Base-by-base conservation (phyloP, 2,888 invertebrate species). In the Parascotia fuliginaria region DNA sequence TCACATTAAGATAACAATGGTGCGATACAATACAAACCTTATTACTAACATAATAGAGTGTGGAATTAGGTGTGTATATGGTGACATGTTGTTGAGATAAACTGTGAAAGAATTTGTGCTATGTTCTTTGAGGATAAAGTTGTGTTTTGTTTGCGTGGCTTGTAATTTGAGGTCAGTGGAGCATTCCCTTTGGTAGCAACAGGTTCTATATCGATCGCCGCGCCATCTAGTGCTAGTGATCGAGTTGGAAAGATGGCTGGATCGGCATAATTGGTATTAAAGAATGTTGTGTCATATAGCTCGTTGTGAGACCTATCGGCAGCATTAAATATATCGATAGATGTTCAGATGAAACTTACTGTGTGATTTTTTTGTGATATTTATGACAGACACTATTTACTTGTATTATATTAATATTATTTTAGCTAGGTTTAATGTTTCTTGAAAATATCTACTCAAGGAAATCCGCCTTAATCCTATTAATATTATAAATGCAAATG, bases 131-230 rank as follows among this genome's bases (percentile, higher is more conserved):
- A 33, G 0, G 3, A 32, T 51, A 73, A 44, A 59, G 68, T 55
- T 44, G 52, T 13, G 59, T 66, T 74, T 74, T 19, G 50, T 49
- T 56, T 55, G 57, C 13, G 5, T 28, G 1, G 4, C 3, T 50
- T 44, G 38, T 40, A 57, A 50, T 75, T 71, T 72, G 73, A 80
- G 83, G 83, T 83, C 76, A 85, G 73, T 83, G 65, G 85, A 79
- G 70, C 81, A 79, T 60, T 62, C 61, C 68, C 65, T 60, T 67
- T 56, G 33, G 55, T 59, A 40, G 79, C 82, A 85, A 84, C 85
- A 85, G 79, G 85, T 84, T 68, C 60, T 71, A 83, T 71, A 83
- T 84, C 68, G 83, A 83, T 80, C 68, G 68, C 51, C 60, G 73
- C 81, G 85, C 78, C 85, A 81, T 79, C 83, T 86, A 80, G 34